Conservation (phyloP, 1,140 invertebrate genomes). For the Anoplolepis gracilipes region DNA sequence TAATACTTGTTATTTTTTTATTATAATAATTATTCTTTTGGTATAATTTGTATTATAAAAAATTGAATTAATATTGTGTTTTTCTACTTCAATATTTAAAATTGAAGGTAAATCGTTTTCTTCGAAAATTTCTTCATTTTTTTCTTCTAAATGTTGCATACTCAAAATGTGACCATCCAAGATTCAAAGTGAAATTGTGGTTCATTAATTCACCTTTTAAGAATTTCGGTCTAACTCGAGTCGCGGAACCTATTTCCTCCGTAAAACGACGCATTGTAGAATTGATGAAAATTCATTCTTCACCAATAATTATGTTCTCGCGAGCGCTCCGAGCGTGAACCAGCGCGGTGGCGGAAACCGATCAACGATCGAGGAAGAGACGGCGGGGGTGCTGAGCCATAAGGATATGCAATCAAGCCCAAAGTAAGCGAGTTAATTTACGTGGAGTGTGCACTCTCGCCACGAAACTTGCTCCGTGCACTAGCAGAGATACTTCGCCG, state of each 20-base stretch:
- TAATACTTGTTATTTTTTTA: background rate
- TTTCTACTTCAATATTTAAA: background rate
- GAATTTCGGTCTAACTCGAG: slow-evolving; percentile 35
- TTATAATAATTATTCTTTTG: background rate
- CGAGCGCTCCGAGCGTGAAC: slow-evolving; percentile 40
- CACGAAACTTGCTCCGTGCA: slow-evolving; percentile 78
- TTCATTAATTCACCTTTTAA: slow-evolving; percentile 39
- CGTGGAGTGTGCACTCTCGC: slow-evolving; percentile 80
- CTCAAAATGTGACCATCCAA: background rate
- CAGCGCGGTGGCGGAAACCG: slow-evolving; percentile 49
- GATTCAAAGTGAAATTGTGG: background rate
- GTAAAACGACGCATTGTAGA: slow-evolving; percentile 45
- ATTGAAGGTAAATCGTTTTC: background rate
- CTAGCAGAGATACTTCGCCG: slow-evolving; percentile 70
- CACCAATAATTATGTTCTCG: slow-evolving; percentile 57
- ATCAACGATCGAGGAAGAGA: slow-evolving; percentile 58
- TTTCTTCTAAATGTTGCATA: background rate
- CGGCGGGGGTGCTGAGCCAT: slow-evolving; percentile 65
- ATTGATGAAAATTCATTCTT: slow-evolving; percentile 62
- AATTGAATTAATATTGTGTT: background rate
- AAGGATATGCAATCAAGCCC: slow-evolving; percentile 80
- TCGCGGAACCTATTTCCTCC: slow-evolving; percentile 41
- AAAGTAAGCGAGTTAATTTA: slow-evolving; percentile 82
- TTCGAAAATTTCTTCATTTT: background rate
- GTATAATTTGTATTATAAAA: background rate